A percentile compares a stretch with the other conserved stretches of the same genome.
Conservation (phyloP, 2,888 invertebrate species). For the Cantharis rufa region DNA sequence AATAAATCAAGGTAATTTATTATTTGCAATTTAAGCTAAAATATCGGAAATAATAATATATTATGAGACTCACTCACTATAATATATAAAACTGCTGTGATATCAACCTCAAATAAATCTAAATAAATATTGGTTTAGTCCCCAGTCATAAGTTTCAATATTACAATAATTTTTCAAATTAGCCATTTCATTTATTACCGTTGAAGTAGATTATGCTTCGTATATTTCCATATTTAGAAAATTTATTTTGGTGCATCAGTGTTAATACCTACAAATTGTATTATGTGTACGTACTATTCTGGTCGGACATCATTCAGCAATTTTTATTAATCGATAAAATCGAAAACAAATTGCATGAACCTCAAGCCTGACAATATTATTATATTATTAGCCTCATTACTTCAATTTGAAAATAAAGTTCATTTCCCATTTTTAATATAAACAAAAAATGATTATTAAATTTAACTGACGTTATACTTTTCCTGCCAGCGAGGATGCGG, state of each 20-base stretch:
- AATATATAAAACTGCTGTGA: neutral
- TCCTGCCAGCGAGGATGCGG: too few relatives aligned
- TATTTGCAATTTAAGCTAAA: neutral
- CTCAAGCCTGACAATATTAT: neutral
- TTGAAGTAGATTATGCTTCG: neutral
- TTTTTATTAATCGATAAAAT: neutral
- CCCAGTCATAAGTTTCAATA: neutral
- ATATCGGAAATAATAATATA: neutral
- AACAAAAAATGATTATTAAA: too few relatives aligned
- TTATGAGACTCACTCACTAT: neutral
- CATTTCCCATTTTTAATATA: too few relatives aligned
- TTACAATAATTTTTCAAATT: constrained; percentile 2
- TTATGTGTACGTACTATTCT: neutral
- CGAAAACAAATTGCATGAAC: neutral
- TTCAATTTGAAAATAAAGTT: too few relatives aligned
- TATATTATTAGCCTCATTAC: neutral
- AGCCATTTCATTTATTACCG: neutral
- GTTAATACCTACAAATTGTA: neutral
- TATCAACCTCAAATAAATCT: constrained; percentile 21
- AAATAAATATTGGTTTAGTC: constrained; percentile 4
- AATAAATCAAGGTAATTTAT: neutral
- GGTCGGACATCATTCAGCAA: neutral
- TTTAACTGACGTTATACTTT: too few relatives aligned
- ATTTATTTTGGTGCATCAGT: neutral
- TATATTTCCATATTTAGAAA: neutral